phyloP scores from a whole-genome alignment of 30 jellyfish, hydroid and myxozoan species.

The Aurelia sp. region DNA sequence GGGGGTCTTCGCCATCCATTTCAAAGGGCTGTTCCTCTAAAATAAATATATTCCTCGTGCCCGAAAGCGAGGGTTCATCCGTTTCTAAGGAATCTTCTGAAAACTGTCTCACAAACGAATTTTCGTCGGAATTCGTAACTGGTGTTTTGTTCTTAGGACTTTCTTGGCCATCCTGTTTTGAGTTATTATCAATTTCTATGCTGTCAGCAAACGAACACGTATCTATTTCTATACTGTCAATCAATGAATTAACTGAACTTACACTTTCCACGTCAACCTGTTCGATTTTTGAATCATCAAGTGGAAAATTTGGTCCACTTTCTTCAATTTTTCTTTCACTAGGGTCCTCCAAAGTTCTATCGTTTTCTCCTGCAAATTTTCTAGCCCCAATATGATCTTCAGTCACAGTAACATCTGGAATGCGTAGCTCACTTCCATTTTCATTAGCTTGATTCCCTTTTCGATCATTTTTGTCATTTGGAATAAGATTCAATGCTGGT shows the following conservation, averaged over 20 bases:
- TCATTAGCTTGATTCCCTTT: neutral
- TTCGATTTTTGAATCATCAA: neutral
- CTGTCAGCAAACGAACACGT: constrained; percentile 30
- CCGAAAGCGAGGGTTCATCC: neutral
- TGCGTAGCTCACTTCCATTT: neutral
- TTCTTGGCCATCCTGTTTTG: neutral
- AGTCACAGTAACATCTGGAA: neutral
- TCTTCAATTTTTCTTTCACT: neutral
- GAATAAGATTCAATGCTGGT: neutral
- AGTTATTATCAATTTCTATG: neutral
- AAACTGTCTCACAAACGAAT: constrained; percentile 8
- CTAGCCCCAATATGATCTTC: neutral
- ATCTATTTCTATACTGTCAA: constrained; percentile 1
- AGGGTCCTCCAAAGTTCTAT: neutral
- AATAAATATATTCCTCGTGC: neutral
- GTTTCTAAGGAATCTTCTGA: constrained; percentile 61
- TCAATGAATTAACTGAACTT: neutral
- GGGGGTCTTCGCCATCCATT: neutral
- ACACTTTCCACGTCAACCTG: neutral
- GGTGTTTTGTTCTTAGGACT: neutral
- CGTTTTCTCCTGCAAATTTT: neutral
- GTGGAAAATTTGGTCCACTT: neutral
- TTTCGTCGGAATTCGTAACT: neutral
- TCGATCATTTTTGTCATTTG: neutral
- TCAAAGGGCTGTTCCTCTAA: neutral